Percentiles rank a stretch among this genome's conserved stretches.
These are phyloP conservation scores for Chaetogeoica ovagalla DNA, from an alignment of 2,888 invertebrate genomes.

Conservation along the genomic window DNA sequence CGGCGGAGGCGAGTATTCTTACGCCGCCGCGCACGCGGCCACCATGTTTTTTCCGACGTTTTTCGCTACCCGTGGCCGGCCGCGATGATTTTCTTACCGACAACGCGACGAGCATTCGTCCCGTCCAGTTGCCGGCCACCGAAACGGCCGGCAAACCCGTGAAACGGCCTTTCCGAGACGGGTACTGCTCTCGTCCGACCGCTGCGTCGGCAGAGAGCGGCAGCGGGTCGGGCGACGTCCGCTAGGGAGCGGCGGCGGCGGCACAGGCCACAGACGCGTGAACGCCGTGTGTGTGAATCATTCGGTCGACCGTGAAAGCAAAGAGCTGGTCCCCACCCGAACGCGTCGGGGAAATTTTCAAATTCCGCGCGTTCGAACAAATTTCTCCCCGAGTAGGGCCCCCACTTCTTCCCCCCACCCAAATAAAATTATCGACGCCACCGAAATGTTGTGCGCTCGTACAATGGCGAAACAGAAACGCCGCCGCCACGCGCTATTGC, in stretches of 20 bases:
- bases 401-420: too few relatives aligned
- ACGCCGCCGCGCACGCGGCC: conserved; percentile 53
- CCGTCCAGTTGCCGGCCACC: background rate
- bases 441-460: too few relatives aligned
- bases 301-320: conserved; percentile 26
- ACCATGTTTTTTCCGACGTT: conserved; percentile 37
- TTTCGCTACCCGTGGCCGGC: background rate
- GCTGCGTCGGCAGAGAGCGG: background rate
- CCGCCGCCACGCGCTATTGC: too few relatives aligned
- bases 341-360: background rate
- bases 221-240: background rate
- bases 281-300: background rate
- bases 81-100: background rate
- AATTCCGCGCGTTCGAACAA: background rate
- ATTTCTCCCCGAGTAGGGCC: too few relatives aligned
- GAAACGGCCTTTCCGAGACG: background rate
- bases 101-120: background rate
- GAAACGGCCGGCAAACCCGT: background rate
- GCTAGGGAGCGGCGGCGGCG: background rate
- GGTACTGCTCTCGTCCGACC: conserved; percentile 19
- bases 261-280: background rate
- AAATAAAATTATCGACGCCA: too few relatives aligned
- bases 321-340: background rate
- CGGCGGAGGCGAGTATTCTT: conserved; percentile 33
- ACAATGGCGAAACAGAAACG: too few relatives aligned